Evolutionary conservation across 2,113 vertebrate genomes (phyloP), one percentile per base, ranked within the genome.

Genomic region (Nansenia antarctica): DNA sequence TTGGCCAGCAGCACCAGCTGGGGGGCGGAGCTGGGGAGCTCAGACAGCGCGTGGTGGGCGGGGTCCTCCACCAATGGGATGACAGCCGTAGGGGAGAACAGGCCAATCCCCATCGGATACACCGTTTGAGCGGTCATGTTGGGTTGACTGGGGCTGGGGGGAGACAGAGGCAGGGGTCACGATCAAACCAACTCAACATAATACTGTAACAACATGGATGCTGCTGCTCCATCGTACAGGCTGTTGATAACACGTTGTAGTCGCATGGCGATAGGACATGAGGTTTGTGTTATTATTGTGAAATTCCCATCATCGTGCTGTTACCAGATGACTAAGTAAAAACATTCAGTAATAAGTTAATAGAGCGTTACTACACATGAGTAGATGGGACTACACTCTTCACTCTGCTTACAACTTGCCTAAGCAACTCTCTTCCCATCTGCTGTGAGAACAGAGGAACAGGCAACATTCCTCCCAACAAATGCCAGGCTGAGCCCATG

Each of bases 1-100:
- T 98, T 99, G 57, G 97, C 97, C 80, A 99, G 85, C 96, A 99
- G 97, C 65, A 98, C 96, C 49, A 98, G 94, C 90, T 98, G 96
- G 26, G 96, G 97, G 2, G 95, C 94, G 0, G 79, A 97, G 86
- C 47, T 94, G 93, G 94, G 91, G 77, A 96, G 84, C 49, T 96
- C 94, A 0, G 91, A 88, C 7, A 96, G 88, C 68, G 92, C 93
- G 35, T 93, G 94, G 81, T 87, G 83, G 34, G 94, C 95, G 81
- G 87, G 83, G 34, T 94, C 95, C 0, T 88, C 94, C 42, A 88
- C 76, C 80, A 95, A 52, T 0, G 93, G 82, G 70, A 95, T 92
- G 0, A 91, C 88, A 0, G 93, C 88, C 61, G 79, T 85, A 26
- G 87, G 75, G 0, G 91, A 85, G 69, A 96, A 98, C 42, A 96